Base-by-base conservation (phyloP, 2,113 vertebrate species). In the Sigmodon hispidus region DNA sequence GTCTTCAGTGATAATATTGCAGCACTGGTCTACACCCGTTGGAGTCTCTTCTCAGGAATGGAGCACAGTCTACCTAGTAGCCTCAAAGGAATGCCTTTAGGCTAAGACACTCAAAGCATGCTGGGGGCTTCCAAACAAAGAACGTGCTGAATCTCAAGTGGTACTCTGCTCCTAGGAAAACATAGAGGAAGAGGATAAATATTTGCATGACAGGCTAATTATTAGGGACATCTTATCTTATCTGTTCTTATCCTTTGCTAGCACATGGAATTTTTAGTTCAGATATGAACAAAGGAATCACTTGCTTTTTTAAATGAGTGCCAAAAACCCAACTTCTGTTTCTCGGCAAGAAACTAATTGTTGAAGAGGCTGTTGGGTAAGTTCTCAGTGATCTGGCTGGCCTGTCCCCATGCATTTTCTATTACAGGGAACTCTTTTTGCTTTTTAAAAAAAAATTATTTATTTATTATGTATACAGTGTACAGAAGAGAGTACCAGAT, bases 241-340 rank as follows among this genome's bases (percentile, higher is more conserved):
- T n/a, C n/a, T 2, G 4, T 50, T 63, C 43, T 83, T 77, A 50
- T 19, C 45, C 75, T 92, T 87, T 94, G 55, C 52, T 36, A 48
- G 57, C 36, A 36, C 48, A 59, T 61, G 57, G 40, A 52, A 29
- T 65, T 79, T 77, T 17, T 22, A 89, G 57, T 26, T 77, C 22
- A 7, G 59, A 63, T n/a, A 34, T n/a, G 34, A 40, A 77, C 15
- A 65, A 77, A 65, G 43, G 43, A n/a, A 79, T 79, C 43, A n/a
- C 34, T 89, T 50, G 52, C 61, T 83, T 57, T 67, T 96, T 92
- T 79, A 59, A 79, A 84, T 34, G 34, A 90, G 55, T 57, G 45
- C 88, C 70, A 50, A 93, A 83, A 84, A 48, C 57, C 50, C 19
- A 45, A 36, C 43, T 89, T n/a, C 31, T 73, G 52, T 91, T 86